A percentile compares a stretch with the other conserved stretches of the same genome.
Evolutionary conservation across 2,888 invertebrate species (phyloP).

Genomic region (Flexamia atlantica): DNA sequence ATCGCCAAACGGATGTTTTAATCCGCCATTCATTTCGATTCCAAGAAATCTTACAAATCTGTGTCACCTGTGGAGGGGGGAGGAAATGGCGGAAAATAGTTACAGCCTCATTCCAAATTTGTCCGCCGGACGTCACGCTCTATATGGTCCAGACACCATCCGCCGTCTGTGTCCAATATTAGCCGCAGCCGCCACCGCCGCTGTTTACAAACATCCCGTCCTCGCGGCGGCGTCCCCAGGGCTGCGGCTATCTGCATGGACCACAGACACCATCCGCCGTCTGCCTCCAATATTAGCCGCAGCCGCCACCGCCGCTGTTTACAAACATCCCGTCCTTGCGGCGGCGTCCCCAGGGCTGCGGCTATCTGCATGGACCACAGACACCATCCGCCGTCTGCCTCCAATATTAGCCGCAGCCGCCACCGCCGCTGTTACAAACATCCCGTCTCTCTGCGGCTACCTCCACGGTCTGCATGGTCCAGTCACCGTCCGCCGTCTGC

Average conservation of each 20-base stretch:
- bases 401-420: slow-evolving; percentile 21
- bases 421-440: slow-evolving; percentile 25
- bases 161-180: slow-evolving; percentile 30
- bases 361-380: slow-evolving; percentile 7
- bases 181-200: background rate
- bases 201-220: slow-evolving; percentile 18
- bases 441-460: background rate
- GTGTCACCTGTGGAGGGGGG: background rate
- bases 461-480: background rate
- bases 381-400: slow-evolving; percentile 6
- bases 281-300: slow-evolving; percentile 21
- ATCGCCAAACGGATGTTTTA: no score
- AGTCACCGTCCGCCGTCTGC: slow-evolving; percentile 12
- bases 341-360: background rate
- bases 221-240: background rate
- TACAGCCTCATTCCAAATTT: slow-evolving; percentile 2
- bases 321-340: background rate
- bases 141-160: slow-evolving; percentile 10
- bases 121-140: slow-evolving; percentile 5
- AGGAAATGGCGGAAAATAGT: slow-evolving; percentile 5
- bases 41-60: no score
- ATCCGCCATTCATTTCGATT: no score
- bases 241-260: background rate
- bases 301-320: slow-evolving; percentile 9
- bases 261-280: slow-evolving; percentile 20